Evolutionary conservation across 2,888 invertebrate species (phyloP), one percentile per base, ranked within the genome.

Genomic region (Nemurella pictetii): DNA sequence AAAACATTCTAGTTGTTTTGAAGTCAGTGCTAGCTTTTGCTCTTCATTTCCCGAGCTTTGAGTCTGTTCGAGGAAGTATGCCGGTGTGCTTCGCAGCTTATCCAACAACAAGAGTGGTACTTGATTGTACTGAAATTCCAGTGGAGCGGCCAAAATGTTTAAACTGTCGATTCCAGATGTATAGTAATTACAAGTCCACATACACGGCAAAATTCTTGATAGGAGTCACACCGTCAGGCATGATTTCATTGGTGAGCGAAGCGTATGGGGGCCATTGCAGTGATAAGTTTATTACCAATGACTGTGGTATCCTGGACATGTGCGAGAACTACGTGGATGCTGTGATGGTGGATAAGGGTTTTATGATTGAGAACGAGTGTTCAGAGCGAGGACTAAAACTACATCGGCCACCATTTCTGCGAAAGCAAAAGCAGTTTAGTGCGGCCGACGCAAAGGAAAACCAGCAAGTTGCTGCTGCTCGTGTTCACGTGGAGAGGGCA

Each of bases 121-220:
- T 87, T 12, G 86, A 84, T 83, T 35, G 80, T 26, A 80, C 80
- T 3, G 80, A 80, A 32, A 29, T 80, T 3, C 80, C 30, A 5
- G 26, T 80, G 20, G 80, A 80, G n/a, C 30, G 80, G 1, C 80
- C 32, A n/a, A 30, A 80, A 26, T 80, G 80, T 32, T 5, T 80
- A 15, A 30, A 80, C 26, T 80, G 80, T 32, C 2, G 85, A 85
- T 27, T 85, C 25, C 77, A 35, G 25, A 86, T 86, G 80, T 87
- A 86, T 75, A 87, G 86, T 0, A 73, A 84, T 7, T 87, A 87
- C 77, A 87, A 87, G 75, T 3, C 85, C 0, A 75, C 75, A 0
- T 85, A 83, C 26, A 87, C 87, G 0, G 85, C 86, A 0, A 87
- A 87, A 78, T 87, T 84, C 55, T 77, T 87, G 77, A 85, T 87